Evolutionary conservation across 2,888 invertebrate genomes (phyloP).

Genomic region (Xestia c-nigrum): DNA sequence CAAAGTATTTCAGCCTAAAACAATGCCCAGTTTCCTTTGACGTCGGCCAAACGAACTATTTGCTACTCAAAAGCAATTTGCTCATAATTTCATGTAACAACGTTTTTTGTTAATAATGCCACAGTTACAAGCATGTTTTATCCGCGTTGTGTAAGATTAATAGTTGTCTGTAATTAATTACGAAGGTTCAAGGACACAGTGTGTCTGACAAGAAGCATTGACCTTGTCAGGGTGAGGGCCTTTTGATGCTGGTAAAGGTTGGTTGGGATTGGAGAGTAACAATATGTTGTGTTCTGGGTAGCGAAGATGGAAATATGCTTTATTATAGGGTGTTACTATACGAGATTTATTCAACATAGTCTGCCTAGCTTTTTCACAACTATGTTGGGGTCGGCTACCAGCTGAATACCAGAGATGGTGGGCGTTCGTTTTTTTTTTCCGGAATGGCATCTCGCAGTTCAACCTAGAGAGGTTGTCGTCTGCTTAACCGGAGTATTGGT

Average conservation of each 20-base stretch:
- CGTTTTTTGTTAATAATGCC: constrained; percentile 49
- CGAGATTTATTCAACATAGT: background rate
- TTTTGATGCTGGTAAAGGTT: constrained; percentile 33
- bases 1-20: constrained; percentile 12
- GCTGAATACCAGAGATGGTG: no score
- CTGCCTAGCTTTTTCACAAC: no score
- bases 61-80: constrained; percentile 48
- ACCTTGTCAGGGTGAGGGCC: constrained; percentile 39
- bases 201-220: constrained; percentile 53
- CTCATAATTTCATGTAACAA: constrained; percentile 44
- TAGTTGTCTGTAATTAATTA: constrained; percentile 58
- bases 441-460: no score
- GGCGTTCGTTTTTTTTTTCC: no score
- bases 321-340: background rate
- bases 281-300: background rate
- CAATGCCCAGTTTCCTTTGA: background rate
- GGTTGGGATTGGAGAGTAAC: background rate
- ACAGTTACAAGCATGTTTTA: constrained; percentile 52
- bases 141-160: constrained; percentile 57
- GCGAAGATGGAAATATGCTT: background rate
- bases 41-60: constrained; percentile 32
- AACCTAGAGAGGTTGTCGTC: no score
- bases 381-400: no score
- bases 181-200: constrained; percentile 55
- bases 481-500: no score